Conservation (phyloP, 1,140 invertebrate species). For the Melipona quadrifasciata region DNA sequence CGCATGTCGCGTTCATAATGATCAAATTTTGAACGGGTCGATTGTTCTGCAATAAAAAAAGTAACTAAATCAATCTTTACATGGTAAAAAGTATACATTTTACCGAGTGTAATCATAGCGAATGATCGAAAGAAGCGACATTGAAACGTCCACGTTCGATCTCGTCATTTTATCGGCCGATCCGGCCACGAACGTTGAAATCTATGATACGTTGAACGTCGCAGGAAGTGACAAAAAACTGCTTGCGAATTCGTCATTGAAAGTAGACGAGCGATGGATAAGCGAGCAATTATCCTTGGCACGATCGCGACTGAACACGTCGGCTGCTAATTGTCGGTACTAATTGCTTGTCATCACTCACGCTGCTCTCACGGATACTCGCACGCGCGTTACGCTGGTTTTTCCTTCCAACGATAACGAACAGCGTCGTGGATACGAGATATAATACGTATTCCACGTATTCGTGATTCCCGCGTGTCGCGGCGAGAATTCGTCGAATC, state of each 20-base stretch:
- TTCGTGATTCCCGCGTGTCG: background rate
- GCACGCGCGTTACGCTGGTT: conserved; percentile 22
- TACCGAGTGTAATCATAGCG: too few species aligned
- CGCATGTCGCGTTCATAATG: too few species aligned
- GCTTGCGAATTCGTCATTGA: conserved; percentile 50
- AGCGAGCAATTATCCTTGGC: conserved; percentile 57
- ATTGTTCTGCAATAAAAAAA: too few species aligned
- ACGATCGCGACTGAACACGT: conserved; percentile 37
- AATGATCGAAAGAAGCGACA: too few species aligned
- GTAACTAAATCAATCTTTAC: too few species aligned
- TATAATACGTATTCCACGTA: background rate
- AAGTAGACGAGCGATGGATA: conserved; percentile 39
- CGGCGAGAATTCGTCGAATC: background rate
- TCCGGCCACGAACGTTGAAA: too few species aligned
- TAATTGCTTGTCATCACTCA: conserved; percentile 56
- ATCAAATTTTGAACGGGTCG: too few species aligned
- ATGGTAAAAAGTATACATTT: too few species aligned
- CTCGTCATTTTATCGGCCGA: too few species aligned
- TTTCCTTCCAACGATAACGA: background rate
- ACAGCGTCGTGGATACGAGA: conserved; percentile 7
- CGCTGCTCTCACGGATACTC: conserved; percentile 18
- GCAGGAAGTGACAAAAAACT: conserved; percentile 30
- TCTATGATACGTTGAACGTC: conserved; percentile 2
- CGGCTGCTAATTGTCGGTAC: conserved; percentile 50
- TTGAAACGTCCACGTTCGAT: too few species aligned